phyloP scores from a whole-genome alignment of 2,888 invertebrate species.

The Drosophila antonietae region DNA sequence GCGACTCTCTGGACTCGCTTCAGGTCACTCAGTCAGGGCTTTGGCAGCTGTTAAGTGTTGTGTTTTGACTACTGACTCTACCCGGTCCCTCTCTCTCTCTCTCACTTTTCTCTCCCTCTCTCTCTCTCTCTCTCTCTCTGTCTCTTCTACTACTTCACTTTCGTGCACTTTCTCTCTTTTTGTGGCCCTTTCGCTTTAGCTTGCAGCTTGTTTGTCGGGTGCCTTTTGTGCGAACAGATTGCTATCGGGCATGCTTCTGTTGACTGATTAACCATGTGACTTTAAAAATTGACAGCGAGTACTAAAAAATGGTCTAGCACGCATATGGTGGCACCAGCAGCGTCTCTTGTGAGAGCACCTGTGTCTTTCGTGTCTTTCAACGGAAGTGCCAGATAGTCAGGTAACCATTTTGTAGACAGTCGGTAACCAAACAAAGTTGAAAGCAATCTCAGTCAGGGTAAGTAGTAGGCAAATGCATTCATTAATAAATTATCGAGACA shows the following conservation, averaged over 20 bases:
- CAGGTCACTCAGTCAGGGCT: constrained; percentile 73
- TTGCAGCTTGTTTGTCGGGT: constrained; percentile 25
- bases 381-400: background rate
- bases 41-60: constrained; percentile 67
- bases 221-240: constrained; percentile 18
- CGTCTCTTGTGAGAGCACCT: background rate
- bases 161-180: constrained; percentile 5
- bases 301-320: constrained; percentile 23
- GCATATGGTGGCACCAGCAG: constrained; percentile 8
- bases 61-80: constrained; percentile 51
- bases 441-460: constrained; percentile 47
- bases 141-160: background rate
- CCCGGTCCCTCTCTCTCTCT: background rate
- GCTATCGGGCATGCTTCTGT: constrained; percentile 37
- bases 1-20: constrained; percentile 43
- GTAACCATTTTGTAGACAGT: constrained; percentile 3
- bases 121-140: background rate
- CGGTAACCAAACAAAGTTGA: constrained; percentile 22
- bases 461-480: constrained; percentile 72
- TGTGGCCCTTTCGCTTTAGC: constrained; percentile 2
- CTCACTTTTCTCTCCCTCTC: background rate
- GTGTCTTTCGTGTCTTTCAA: background rate
- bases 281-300: constrained; percentile 29
- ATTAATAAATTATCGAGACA: constrained; percentile 75
- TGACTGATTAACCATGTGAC: constrained; percentile 55